These are phyloP conservation scores for Cantharis lateralis DNA, from an alignment of 2,888 invertebrate species.

Conservation along the genomic window DNA sequence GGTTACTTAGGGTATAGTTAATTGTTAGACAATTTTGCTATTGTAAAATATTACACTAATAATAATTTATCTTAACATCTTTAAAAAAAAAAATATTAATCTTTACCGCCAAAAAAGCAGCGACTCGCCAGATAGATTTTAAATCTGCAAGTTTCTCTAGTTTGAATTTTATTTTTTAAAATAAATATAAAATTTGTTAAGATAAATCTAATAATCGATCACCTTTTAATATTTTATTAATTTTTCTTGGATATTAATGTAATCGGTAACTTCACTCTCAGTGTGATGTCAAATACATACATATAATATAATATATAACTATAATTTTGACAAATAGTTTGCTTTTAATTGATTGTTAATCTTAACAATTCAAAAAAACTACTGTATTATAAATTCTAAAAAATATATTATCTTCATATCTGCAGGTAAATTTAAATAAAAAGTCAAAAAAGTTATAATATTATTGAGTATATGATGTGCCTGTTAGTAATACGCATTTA, in stretches of 20 bases:
- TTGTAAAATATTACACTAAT: conserved; percentile 32
- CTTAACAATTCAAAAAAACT: not conserved
- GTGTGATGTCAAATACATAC: not conserved
- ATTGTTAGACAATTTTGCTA: conserved; percentile 38
- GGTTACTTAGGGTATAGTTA: conserved; percentile 45
- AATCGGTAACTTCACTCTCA: not conserved
- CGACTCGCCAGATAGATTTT: not conserved
- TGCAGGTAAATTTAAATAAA: not conserved
- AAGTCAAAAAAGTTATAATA: not conserved
- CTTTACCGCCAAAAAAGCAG: not conserved
- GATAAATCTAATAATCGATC: not conserved
- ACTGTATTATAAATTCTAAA: not conserved
- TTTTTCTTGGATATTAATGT: not conserved
- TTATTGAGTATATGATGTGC: not conserved
- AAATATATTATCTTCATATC: not conserved
- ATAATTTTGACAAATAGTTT: not conserved
- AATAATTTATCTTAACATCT: not conserved
- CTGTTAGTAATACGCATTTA: not conserved
- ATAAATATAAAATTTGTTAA: not conserved
- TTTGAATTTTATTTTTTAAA: not conserved
- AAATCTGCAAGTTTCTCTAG: not conserved
- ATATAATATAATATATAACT: not conserved
- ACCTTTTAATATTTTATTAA: not conserved
- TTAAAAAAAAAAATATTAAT: not conserved
- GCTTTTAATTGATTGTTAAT: not conserved